Conservation (phyloP, 2,113 vertebrate species). For the Percina caprodes region DNA sequence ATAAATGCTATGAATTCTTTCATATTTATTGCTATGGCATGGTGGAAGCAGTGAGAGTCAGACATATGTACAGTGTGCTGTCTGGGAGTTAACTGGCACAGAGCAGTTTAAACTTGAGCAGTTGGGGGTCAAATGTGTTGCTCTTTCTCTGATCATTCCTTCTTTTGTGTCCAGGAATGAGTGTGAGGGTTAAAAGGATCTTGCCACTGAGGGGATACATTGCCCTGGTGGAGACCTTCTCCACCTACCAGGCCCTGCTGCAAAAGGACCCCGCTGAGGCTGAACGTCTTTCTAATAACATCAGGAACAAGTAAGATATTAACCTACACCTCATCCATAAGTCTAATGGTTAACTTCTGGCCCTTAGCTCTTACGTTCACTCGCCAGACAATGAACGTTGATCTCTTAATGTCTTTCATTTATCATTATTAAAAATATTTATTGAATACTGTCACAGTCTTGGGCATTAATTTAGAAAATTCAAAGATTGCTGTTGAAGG, state of each 20-base stretch:
- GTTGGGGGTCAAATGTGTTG: not conserved
- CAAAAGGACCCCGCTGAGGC: conserved; percentile 75
- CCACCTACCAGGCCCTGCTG: conserved; percentile 76
- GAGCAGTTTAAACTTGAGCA: no score
- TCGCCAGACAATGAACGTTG: not conserved
- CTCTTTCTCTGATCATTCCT: no score
- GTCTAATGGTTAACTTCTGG: conserved; percentile 21
- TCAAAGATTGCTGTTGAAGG: conserved; percentile 63
- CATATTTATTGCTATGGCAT: not conserved
- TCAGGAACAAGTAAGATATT: conserved; percentile 79
- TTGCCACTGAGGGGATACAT: conserved; percentile 69
- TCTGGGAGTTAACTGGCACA: conserved; percentile 1
- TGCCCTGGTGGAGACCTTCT: conserved; percentile 81
- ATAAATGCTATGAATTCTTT: not conserved
- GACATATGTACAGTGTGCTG: not conserved
- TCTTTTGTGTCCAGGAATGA: not conserved
- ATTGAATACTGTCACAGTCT: conserved; percentile 48
- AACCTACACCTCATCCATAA: conserved; percentile 8
- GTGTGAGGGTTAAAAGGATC: not conserved
- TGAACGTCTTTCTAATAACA: conserved; percentile 69
- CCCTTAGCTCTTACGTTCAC: conserved; percentile 27
- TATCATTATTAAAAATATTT: conserved; percentile 47
- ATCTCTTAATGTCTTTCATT: conserved; percentile 41
- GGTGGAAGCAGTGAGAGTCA: not conserved
- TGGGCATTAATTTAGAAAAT: conserved; percentile 68